Conservation (phyloP, 2,113 vertebrate genomes). For the Crotalus horridus region DNA sequence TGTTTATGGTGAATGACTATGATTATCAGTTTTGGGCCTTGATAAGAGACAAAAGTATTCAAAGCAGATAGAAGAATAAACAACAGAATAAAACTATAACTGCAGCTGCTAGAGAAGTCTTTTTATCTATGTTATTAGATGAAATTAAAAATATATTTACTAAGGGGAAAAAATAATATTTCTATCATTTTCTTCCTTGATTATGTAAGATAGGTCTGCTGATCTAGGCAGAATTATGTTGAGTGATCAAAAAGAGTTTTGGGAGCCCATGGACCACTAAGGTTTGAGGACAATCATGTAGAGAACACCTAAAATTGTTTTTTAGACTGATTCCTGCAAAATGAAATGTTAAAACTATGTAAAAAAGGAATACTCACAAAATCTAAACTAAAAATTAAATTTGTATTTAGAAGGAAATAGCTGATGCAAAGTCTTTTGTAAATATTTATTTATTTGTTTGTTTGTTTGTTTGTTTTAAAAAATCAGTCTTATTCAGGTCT, state of each 20-base stretch:
- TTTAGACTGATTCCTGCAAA: background rate
- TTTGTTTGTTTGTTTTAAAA: no score
- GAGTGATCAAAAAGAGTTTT: background rate
- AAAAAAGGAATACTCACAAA: background rate
- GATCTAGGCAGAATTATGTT: background rate
- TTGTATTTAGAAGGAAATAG: background rate
- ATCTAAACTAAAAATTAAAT: background rate
- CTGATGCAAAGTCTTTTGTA: background rate
- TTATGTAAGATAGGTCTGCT: background rate
- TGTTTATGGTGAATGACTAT: background rate
- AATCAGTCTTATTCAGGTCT: no score
- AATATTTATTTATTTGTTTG: background rate
- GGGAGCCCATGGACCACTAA: background rate
- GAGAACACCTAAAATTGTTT: background rate
- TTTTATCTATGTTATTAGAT: background rate
- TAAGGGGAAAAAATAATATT: background rate
- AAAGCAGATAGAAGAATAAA: background rate
- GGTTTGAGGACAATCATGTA: background rate
- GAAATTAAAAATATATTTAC: background rate
- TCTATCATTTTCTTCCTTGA: background rate
- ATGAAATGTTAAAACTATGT: background rate
- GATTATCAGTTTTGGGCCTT: background rate
- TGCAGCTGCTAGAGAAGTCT: background rate
- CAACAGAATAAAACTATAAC: background rate
- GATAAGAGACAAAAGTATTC: background rate